These are phyloP conservation scores for Megalonaias nervosa DNA, from an alignment of 1,140 invertebrate genomes.

Conservation along the genomic window DNA sequence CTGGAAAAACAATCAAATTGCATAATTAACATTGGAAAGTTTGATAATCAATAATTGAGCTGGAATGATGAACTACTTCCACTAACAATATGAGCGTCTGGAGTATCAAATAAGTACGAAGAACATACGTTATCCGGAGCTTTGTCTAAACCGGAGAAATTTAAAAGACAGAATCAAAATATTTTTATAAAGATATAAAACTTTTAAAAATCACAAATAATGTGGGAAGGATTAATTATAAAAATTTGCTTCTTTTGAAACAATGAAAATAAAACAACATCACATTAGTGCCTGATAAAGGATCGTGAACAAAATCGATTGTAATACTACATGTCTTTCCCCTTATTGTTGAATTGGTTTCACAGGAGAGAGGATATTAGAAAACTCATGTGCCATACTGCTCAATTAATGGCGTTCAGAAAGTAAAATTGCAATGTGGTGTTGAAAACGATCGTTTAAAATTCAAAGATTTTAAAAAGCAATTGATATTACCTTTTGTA, in stretches of 20 bases:
- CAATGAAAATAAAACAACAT: neutral
- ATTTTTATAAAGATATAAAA: neutral
- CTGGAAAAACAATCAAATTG: too few species aligned
- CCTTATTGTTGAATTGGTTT: slow-evolving; percentile 1
- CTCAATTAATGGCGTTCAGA: slow-evolving; percentile 7
- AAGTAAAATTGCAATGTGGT: neutral
- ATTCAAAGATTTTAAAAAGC: slow-evolving; percentile 6
- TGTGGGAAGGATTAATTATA: neutral
- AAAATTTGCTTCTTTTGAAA: neutral
- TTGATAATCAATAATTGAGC: too few species aligned
- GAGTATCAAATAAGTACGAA: too few species aligned
- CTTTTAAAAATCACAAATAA: neutral
- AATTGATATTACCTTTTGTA: neutral
- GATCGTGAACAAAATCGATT: neutral
- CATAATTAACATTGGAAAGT: too few species aligned
- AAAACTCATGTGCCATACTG: slow-evolving; percentile 5
- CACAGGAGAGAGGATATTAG: neutral
- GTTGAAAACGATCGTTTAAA: neutral
- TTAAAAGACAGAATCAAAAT: neutral
- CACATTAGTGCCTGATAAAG: neutral
- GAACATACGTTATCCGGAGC: too few species aligned
- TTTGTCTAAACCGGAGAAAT: too few species aligned
- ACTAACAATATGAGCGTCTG: too few species aligned
- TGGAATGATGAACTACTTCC: too few species aligned
- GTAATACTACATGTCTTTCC: neutral